phyloP scores from a whole-genome alignment of 2,888 invertebrate genomes.

The Caenorhabditis doughertyi region DNA sequence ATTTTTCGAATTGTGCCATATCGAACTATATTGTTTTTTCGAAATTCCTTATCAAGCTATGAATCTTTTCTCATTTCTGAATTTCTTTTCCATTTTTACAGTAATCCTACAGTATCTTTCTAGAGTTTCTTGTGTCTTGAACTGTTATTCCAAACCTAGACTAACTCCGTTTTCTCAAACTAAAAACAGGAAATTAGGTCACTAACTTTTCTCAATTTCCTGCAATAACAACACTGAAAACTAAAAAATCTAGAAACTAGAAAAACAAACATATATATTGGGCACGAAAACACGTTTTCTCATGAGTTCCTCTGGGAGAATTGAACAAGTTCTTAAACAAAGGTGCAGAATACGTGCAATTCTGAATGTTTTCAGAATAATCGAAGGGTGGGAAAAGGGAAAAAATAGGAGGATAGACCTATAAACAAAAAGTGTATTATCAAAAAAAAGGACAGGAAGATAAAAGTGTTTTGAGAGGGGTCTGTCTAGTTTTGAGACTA shows the following conservation, averaged over 20 bases:
- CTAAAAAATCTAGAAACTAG: not conserved
- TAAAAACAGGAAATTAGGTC: not conserved
- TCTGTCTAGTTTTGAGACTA: no score
- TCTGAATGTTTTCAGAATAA: not conserved
- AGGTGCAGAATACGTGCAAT: constrained; percentile 18
- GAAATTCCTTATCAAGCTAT: constrained; percentile 27
- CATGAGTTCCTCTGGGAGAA: constrained; percentile 13
- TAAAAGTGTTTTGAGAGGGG: no score
- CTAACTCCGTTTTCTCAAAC: no score
- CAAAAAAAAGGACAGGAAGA: no score
- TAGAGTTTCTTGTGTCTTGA: no score
- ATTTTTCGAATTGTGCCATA: constrained; percentile 18
- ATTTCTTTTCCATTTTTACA: not conserved
- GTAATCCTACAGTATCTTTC: not conserved
- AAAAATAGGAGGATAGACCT: not conserved
- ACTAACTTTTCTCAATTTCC: not conserved
- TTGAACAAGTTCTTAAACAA: not conserved
- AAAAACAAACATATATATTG: not conserved
- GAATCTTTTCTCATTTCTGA: constrained; percentile 19
- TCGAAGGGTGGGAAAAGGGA: not conserved
- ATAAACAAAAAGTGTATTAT: not conserved
- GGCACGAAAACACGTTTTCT: not conserved
- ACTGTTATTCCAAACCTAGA: not conserved
- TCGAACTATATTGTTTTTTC: constrained; percentile 7
- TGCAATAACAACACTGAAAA: no score